A percentile compares a stretch with the other conserved stretches of the same genome.
phyloP scores from a whole-genome alignment of 1,140 invertebrate species.

The Hylyphantes graminicola region DNA sequence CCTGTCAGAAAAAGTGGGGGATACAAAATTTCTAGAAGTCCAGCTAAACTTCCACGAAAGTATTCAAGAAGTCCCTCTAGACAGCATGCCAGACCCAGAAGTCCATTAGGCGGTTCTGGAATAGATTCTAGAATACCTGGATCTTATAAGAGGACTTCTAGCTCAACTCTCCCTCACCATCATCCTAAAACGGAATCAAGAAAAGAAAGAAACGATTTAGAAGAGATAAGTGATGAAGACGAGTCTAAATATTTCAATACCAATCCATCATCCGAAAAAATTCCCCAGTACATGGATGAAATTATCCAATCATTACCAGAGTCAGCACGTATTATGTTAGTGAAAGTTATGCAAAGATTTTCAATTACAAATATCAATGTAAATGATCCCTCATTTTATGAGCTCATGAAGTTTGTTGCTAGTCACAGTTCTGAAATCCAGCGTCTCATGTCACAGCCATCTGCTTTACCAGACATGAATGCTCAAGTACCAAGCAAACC shows the following conservation, averaged over 20 bases:
- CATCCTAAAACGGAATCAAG: not conserved
- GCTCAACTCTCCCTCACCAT: not conserved
- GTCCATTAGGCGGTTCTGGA: not conserved
- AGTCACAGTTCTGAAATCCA: constrained; percentile 3
- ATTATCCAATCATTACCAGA: constrained; percentile 10
- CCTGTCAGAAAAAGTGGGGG: not conserved
- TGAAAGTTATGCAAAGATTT: constrained; percentile 27
- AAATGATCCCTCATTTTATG: constrained; percentile 9
- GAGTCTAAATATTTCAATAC: constrained; percentile 40
- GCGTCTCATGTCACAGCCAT: not conserved
- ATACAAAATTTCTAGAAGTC: not conserved
- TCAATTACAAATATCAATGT: not conserved
- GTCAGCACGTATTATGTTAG: constrained; percentile 1
- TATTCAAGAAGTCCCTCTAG: constrained; percentile 20
- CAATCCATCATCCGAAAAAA: not conserved
- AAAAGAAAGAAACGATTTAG: constrained; percentile 2
- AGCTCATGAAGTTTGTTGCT: constrained; percentile 33
- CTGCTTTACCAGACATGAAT: too few relatives aligned
- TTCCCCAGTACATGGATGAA: constrained; percentile 13
- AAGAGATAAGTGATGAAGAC: constrained; percentile 52
- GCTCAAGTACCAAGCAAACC: not conserved
- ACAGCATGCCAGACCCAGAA: not conserved
- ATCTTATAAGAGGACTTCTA: not conserved
- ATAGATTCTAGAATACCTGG: not conserved
- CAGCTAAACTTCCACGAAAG: not conserved